Percentiles rank a stretch among this genome's conserved stretches.
Evolutionary conservation across 2,888 invertebrate species (phyloP).

Genomic region (Sericinus montela): DNA sequence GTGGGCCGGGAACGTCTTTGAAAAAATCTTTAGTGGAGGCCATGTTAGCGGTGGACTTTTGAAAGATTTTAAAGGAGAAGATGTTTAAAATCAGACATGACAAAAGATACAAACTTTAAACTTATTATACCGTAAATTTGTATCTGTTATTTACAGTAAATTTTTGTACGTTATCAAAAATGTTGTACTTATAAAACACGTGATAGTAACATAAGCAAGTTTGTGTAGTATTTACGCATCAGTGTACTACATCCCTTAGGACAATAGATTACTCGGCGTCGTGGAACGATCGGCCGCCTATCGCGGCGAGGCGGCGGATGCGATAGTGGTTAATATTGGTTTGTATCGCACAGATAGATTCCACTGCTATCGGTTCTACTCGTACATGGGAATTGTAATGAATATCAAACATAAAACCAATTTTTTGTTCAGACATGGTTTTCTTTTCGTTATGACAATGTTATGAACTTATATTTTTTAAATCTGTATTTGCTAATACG

Average conservation of each 20-base stretch:
- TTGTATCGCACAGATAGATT: constrained; percentile 59
- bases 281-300: constrained; percentile 48
- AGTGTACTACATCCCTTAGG: constrained; percentile 34
- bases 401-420: constrained; percentile 6
- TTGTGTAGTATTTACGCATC: neutral
- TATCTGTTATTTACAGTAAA: too few species aligned
- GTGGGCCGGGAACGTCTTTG: too few species aligned
- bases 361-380: constrained; percentile 50
- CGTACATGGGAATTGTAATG: constrained; percentile 56
- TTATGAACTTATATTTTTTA: too few species aligned
- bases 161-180: too few species aligned
- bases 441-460: too few species aligned
- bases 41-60: too few species aligned
- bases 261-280: constrained; percentile 59
- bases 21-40: too few species aligned
- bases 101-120: too few species aligned
- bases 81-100: too few species aligned
- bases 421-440: neutral
- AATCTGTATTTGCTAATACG: too few species aligned
- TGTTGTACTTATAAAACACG: neutral
- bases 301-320: constrained; percentile 53
- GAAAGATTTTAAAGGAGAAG: too few species aligned
- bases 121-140: too few species aligned
- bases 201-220: neutral
- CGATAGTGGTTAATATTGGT: constrained; percentile 69